Percentiles rank a stretch among this genome's conserved stretches.
phyloP scores from a whole-genome alignment of 2,888 invertebrate species.

The Hirtodrosophila histrioides region DNA sequence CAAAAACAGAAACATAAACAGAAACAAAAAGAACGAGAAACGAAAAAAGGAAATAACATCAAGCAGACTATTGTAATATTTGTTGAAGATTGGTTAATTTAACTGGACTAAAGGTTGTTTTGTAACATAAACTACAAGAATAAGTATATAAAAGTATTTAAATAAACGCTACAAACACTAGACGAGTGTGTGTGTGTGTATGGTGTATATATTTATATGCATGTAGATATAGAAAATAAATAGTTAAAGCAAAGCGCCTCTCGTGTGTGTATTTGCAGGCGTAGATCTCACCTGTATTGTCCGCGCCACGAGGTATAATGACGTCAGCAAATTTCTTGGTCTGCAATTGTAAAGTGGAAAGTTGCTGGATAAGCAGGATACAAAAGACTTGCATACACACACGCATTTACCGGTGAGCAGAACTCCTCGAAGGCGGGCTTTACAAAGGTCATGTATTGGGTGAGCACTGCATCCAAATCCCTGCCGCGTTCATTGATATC shows the following conservation, averaged over 20 bases:
- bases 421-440: slow-evolving; percentile 99
- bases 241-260: slow-evolving; percentile 43
- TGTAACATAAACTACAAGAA: slow-evolving; percentile 23
- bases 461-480: slow-evolving; percentile 96
- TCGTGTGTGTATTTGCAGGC: slow-evolving; percentile 9
- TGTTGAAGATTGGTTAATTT: slow-evolving; percentile 19
- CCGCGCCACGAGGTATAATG: slow-evolving; percentile 99
- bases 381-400: background rate
- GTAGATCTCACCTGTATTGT: slow-evolving; percentile 93
- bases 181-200: slow-evolving; percentile 14
- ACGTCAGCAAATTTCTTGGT: slow-evolving; percentile 99
- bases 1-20: slow-evolving; percentile 54
- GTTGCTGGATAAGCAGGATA: too few relatives aligned
- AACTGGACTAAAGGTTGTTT: slow-evolving; percentile 8
- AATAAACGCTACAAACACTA: slow-evolving; percentile 56
- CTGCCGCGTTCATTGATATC: slow-evolving; percentile 98
- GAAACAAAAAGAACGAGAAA: slow-evolving; percentile 40
- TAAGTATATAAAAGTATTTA: slow-evolving; percentile 16
- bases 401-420: slow-evolving; percentile 93
- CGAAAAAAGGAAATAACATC: slow-evolving; percentile 44
- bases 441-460: slow-evolving; percentile 98
- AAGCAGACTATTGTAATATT: slow-evolving; percentile 54
- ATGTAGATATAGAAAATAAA: slow-evolving; percentile 26
- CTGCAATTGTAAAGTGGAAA: slow-evolving; percentile 85
- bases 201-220: slow-evolving; percentile 13